Percentiles rank a stretch among this genome's conserved stretches.
Conservation (phyloP, 2,113 vertebrate species). For the Notiomystis cincta region DNA sequence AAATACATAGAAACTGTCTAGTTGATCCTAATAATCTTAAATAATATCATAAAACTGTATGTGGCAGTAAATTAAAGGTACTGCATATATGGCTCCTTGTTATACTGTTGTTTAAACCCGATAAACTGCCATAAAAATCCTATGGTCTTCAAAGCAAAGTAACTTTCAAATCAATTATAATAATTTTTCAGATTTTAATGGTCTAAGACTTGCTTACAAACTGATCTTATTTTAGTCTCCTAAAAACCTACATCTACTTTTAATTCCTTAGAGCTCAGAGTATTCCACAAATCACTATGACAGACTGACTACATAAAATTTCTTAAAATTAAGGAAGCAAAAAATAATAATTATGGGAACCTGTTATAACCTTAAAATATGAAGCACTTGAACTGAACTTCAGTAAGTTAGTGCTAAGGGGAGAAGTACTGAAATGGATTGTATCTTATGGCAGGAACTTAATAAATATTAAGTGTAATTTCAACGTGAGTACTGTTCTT, state of each 20-base stretch:
- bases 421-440: background rate
- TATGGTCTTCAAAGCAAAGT: background rate
- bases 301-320: background rate
- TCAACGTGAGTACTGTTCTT: background rate
- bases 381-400: background rate
- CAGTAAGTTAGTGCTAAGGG: background rate
- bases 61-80: background rate
- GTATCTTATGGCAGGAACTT: background rate
- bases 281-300: background rate
- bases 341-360: background rate
- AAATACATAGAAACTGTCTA: background rate
- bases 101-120: background rate
- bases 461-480: background rate
- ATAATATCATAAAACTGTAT: background rate
- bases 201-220: background rate
- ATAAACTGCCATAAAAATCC: background rate
- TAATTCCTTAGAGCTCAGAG: background rate
- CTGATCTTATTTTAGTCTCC: background rate
- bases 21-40: background rate
- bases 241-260: background rate
- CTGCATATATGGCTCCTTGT: background rate
- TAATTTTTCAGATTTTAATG: background rate
- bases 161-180: background rate
- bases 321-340: background rate
- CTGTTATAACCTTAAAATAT: background rate